phyloP scores from a whole-genome alignment of 2,888 invertebrate species.

The Drosophila kuntzei region DNA sequence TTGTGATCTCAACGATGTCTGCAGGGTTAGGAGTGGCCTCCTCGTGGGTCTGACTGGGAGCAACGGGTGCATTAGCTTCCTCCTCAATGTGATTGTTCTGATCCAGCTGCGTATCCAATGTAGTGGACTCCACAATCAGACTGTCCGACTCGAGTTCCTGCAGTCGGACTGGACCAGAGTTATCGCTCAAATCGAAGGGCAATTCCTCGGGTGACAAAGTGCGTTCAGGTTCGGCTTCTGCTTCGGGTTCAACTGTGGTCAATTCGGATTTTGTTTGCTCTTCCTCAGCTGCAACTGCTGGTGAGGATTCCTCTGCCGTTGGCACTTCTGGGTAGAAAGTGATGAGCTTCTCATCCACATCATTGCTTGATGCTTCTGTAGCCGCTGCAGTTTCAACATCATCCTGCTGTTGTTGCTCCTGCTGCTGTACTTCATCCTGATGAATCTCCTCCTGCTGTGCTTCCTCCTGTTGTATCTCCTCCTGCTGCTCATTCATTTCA shows the following conservation, averaged over 20 bases:
- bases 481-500: slow-evolving; percentile 36
- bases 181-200: slow-evolving; percentile 79
- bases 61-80: slow-evolving; percentile 13
- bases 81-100: slow-evolving; percentile 56
- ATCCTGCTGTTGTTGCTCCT: slow-evolving; percentile 27
- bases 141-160: slow-evolving; percentile 83
- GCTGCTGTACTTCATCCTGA: slow-evolving; percentile 2
- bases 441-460: slow-evolving; percentile 9
- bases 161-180: slow-evolving; percentile 47
- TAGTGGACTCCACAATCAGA: slow-evolving; percentile 82
- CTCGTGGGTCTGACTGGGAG: slow-evolving; percentile 35
- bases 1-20: slow-evolving; percentile 83
- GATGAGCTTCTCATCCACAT: slow-evolving; percentile 49
- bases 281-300: slow-evolving; percentile 21
- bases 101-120: slow-evolving; percentile 47
- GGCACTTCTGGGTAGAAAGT: slow-evolving; percentile 71
- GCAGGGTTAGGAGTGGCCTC: slow-evolving; percentile 79
- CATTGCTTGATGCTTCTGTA: slow-evolving; percentile 33
- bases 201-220: slow-evolving; percentile 80
- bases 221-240: slow-evolving; percentile 47
- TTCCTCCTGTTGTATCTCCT: slow-evolving; percentile 14
- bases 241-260: slow-evolving; percentile 15
- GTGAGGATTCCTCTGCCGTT: slow-evolving; percentile 21
- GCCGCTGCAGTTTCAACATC: slow-evolving; percentile 29
- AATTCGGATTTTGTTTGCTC: slow-evolving; percentile 11